Percentiles rank a stretch among this genome's conserved stretches.
Conservation (phyloP, 2,797 vertebrate genomes). For the Chromobotia macracanthus region DNA sequence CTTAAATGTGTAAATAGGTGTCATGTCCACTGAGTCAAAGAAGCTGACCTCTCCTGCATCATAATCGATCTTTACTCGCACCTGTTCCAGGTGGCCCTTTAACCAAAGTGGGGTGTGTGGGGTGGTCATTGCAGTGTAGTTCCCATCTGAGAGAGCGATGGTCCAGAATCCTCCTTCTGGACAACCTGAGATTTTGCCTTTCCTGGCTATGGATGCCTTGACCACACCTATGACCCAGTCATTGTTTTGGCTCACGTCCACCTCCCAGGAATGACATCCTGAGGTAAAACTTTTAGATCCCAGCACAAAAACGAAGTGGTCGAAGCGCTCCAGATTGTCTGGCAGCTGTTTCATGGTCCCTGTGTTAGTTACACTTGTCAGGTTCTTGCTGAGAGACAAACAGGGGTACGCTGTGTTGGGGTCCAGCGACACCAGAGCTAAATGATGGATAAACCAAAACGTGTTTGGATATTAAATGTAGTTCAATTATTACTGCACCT, state of each 20-base stretch:
- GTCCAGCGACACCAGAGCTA: conserved; percentile 80
- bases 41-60: conserved; percentile 75
- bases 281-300: conserved; percentile 76
- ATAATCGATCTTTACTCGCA: conserved; percentile 78
- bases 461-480: no score
- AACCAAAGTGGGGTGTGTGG: conserved; percentile 68
- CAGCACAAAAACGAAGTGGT: conserved; percentile 80
- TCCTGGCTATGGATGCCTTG: conserved; percentile 75
- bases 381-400: conserved; percentile 73
- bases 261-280: conserved; percentile 81
- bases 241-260: conserved; percentile 75
- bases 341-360: conserved; percentile 73
- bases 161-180: conserved; percentile 81
- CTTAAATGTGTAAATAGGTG: conserved; percentile 74
- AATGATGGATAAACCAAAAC: no score
- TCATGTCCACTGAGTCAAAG: conserved; percentile 74
- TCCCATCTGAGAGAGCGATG: conserved; percentile 75
- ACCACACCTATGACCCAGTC: conserved; percentile 84
- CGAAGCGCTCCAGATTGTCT: conserved; percentile 77
- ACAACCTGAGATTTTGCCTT: conserved; percentile 77
- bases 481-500: no score
- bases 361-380: conserved; percentile 73
- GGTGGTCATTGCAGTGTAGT: conserved; percentile 79
- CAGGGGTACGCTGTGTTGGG: conserved; percentile 80
- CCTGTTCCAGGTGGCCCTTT: conserved; percentile 64